Conservation (phyloP, 2,113 vertebrate species). For the Phalacrocorax pelagicus region DNA sequence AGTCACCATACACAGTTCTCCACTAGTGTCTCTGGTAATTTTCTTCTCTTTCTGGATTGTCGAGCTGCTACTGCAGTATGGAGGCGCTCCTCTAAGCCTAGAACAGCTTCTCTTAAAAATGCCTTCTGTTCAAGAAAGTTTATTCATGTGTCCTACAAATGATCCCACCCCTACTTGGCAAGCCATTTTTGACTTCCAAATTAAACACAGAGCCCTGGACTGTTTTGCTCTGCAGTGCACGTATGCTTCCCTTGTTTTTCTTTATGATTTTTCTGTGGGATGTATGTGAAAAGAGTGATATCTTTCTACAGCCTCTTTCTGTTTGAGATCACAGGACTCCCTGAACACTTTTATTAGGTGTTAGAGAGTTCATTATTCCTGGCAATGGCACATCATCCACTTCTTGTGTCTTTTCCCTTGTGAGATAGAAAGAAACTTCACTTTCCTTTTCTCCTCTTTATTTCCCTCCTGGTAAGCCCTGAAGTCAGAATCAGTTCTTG, state of each 20-base stretch:
- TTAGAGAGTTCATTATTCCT: neutral
- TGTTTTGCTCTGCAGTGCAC: neutral
- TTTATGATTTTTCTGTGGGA: neutral
- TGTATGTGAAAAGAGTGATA: neutral
- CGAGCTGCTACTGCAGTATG: neutral
- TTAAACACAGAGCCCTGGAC: neutral
- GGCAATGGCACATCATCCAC: neutral
- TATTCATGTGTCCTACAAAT: neutral
- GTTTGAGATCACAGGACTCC: neutral
- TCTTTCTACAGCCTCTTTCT: neutral
- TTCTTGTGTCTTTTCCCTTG: neutral
- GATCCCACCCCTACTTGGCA: neutral
- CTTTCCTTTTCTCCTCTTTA: neutral
- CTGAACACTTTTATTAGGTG: neutral
- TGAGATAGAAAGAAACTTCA: neutral
- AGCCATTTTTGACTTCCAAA: neutral
- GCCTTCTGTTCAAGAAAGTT: neutral
- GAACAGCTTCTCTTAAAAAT: neutral
- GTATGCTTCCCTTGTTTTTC: neutral
- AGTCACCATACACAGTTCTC: neutral
- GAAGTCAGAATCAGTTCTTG: neutral
- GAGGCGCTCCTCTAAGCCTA: neutral
- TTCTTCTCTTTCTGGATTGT: neutral
- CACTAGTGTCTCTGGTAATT: rapidly evolving
- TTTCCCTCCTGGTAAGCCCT: neutral